phyloP scores from a whole-genome alignment of 2,797 vertebrate genomes.

The Falco cherrug region DNA sequence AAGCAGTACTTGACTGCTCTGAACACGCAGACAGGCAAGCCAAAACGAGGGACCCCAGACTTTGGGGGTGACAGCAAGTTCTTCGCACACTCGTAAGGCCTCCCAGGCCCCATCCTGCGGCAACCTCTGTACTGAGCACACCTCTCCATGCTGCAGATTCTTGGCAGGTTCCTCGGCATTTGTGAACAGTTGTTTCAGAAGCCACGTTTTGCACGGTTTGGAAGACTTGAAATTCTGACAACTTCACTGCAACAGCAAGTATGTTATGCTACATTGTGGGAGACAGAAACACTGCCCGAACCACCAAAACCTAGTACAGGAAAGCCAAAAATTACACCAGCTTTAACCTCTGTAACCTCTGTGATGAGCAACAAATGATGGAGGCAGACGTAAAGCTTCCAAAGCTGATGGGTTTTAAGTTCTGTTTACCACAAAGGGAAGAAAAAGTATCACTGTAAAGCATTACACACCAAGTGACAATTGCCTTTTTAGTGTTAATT shows the following conservation, averaged over 20 bases:
- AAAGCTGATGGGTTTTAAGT: not conserved
- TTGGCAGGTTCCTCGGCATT: not conserved
- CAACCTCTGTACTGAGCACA: not conserved
- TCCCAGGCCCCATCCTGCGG: not conserved
- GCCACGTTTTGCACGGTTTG: not conserved
- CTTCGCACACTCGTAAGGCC: not conserved
- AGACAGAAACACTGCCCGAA: not conserved
- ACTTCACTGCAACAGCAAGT: not conserved
- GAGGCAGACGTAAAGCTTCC: not conserved
- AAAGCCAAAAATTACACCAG: not conserved
- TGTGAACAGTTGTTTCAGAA: not conserved
- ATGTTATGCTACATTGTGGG: not conserved
- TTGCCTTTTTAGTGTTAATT: not conserved
- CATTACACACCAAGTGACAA: not conserved
- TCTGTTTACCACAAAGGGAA: not conserved
- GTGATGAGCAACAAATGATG: not conserved
- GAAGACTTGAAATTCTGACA: not conserved
- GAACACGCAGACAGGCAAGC: not conserved
- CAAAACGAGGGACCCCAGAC: not conserved
- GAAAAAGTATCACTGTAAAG: not conserved
- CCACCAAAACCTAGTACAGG: not conserved
- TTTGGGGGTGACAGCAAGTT: fast-evolving
- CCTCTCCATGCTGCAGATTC: not conserved
- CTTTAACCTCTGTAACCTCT: not conserved
- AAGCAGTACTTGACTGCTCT: not conserved